phyloP scores from a whole-genome alignment of 2,888 invertebrate species.

The Tenthredo scrophulariae region DNA sequence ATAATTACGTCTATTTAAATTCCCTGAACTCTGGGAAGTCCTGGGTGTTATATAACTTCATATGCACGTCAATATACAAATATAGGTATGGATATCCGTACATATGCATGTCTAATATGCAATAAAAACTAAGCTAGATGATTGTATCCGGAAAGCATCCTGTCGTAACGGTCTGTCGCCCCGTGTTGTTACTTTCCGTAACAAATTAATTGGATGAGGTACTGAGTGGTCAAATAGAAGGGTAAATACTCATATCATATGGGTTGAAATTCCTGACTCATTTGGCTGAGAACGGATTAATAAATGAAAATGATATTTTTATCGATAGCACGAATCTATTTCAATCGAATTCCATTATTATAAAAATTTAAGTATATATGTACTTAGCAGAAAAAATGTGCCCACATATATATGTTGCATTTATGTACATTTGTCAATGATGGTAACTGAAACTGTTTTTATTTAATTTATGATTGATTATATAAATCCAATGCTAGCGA shows the following conservation, averaged over 20 bases:
- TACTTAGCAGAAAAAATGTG: background rate
- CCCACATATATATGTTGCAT: background rate
- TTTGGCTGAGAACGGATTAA: background rate
- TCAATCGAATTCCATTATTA: background rate
- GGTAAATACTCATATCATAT: background rate
- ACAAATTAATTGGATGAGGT: background rate
- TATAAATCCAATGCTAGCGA: background rate
- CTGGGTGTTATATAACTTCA: background rate
- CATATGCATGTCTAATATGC: background rate
- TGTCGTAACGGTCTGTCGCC: conserved; percentile 26
- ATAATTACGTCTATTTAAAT: background rate
- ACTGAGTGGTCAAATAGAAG: background rate
- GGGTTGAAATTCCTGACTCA: background rate
- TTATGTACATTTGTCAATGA: background rate
- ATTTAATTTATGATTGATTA: background rate
- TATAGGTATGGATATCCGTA: background rate
- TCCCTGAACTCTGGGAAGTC: background rate
- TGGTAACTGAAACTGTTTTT: background rate
- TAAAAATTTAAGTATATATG: background rate
- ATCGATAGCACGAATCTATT: background rate
- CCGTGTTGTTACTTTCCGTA: background rate
- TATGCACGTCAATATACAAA: background rate
- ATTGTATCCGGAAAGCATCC: background rate
- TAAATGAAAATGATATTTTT: background rate
- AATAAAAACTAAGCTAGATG: background rate